Evolutionary conservation across 1,140 invertebrate species (phyloP).

Genomic region (Berghia stephanieae): DNA sequence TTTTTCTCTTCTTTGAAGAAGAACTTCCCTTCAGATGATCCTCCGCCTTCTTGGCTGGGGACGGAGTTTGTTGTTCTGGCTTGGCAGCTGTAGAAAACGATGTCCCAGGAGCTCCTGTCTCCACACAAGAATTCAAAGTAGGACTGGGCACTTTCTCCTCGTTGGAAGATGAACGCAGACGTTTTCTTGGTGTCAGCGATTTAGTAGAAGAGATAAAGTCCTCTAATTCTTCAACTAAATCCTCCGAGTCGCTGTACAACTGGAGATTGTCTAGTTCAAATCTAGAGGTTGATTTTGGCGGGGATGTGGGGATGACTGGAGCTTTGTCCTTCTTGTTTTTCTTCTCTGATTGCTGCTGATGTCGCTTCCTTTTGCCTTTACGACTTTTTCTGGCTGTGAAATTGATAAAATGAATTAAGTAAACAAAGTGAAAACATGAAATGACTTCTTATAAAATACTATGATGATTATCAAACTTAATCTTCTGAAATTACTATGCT

Average conservation of each 20-base stretch:
- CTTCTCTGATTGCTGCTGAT: too few species aligned
- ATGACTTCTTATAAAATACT: too few species aligned
- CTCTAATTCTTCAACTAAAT: slow-evolving; percentile 19
- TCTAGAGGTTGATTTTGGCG: neutral
- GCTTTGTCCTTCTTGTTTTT: slow-evolving; percentile 3
- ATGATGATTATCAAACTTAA: too few species aligned
- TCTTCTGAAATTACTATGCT: too few species aligned
- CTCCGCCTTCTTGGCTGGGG: too few species aligned
- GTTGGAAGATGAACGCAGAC: slow-evolving; percentile 28
- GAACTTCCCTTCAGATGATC: neutral
- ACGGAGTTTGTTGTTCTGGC: too few species aligned
- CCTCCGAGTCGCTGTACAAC: slow-evolving; percentile 14
- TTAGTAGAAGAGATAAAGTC: slow-evolving; percentile 9
- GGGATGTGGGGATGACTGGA: neutral
- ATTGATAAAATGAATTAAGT: too few species aligned
- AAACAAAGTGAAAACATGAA: too few species aligned
- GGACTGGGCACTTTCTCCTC: slow-evolving; percentile 18
- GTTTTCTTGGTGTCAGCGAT: slow-evolving; percentile 20
- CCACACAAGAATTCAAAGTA: too few species aligned
- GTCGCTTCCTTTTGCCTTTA: too few species aligned
- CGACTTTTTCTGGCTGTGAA: too few species aligned
- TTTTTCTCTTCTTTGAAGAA: neutral
- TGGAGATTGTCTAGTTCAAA: neutral
- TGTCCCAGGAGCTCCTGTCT: neutral
- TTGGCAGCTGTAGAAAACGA: neutral